Evolutionary conservation across 2,888 invertebrate species (phyloP), one percentile per base, ranked within the genome.

Genomic region (Volucella inflata): DNA sequence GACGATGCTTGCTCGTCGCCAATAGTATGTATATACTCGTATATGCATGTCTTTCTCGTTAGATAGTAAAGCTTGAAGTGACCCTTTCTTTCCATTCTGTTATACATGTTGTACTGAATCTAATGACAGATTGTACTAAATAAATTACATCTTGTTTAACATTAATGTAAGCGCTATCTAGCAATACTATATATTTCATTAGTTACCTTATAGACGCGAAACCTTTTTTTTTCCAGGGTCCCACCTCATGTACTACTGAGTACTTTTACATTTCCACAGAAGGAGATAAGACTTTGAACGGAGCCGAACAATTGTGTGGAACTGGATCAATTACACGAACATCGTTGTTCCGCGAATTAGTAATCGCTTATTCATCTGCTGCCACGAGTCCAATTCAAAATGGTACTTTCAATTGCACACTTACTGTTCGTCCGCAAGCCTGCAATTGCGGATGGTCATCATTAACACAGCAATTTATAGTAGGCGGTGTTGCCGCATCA

Each of bases 401-500:
- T 3, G 91, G 92, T 8, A 64, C 2, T 0, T 92, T 91, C 62
- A 65, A 2, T 1, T 92, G 92, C 72, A 50, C 64, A 0, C 9
- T 90, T 9, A 76, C 51, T 16, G 85, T 85, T 0, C 1, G 17
- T n/a, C 87, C 74, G 0, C 90, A 90, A 60, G 55, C 67, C 1
- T 92, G 92, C 78, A 89, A 89, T 51, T 92, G 92, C 42, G 92
- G 92, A 42, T 92, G 92, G 91, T 89, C 89, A 0, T 87, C 88
- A 9, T 87, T 76, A 14, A 89, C 91, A 0, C 92, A 93, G 80
- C 30, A 4, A 46, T 94, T 95, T 80, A 93, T 93, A 1, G 94
- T 94, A 44, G 95, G 95, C 0, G 68, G 88, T 2, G 91, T 93
- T 57, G 1, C 0, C 30, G 30, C 30, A 30, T 30, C 2, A 6